Evolutionary conservation across 1,140 invertebrate species (phyloP), one percentile per base, ranked within the genome.

Genomic region (Episyrphus balteatus): DNA sequence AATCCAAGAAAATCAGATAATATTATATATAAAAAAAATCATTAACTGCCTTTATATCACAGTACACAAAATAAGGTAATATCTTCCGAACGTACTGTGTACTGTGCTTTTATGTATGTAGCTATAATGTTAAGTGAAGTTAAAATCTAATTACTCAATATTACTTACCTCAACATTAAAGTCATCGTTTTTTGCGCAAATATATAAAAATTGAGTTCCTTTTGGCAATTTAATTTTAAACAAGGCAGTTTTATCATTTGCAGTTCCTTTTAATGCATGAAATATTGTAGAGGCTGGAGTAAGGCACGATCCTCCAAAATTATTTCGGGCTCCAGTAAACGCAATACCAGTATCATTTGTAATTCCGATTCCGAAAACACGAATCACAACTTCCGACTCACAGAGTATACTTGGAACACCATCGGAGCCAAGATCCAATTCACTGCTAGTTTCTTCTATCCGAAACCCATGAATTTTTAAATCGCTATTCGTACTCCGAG

Each of bases 281-380:
- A 70, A 70, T 15, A 61, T 51, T 37, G 69, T 70, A 26, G 74
- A 74, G 10, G 70, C 56, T 3, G 76, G 66, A 44, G 76, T 73
- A 47, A 71, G 68, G 56, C 78, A 81, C 0, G 69, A 58, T 40
- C 70, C 66, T 5, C 77, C 77, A 44, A 68, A 71, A 5, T 69
- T 48, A 26, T 73, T 71, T 0, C 53, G 49, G 34, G 74, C 66
- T 30, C 78, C 71, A 0, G 86, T 89, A 55, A 91, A 86, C 0
- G 80, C 75, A 37, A 92, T 76, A 12, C 78, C 63, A 0, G 86
- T 86, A 42, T 75, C 61, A 3, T 76, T 58, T 0, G 75, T 79
- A 40, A 90, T 72, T 14, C 81, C 81, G 21, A 62, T 62, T 1
- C 87, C 88, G 63, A 89, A 91, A n/a, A 92, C 50, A 30, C 86